Evolutionary conservation across 2,797 vertebrate genomes (phyloP), one percentile per base, ranked within the genome.

Genomic region (Hoplostethus mediterraneus): DNA sequence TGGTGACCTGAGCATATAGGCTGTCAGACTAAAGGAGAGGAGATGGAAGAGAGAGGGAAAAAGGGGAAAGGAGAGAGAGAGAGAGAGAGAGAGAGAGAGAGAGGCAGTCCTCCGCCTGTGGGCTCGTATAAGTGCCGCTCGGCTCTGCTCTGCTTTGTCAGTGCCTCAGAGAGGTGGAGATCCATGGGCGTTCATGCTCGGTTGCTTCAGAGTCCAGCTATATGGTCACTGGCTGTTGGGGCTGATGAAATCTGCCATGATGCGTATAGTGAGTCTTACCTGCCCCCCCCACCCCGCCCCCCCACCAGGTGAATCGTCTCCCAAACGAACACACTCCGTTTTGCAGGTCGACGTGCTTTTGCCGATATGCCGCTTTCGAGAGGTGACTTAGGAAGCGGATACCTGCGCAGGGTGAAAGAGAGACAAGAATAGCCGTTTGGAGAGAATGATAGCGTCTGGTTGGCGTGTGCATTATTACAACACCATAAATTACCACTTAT

Each of bases 201-300:
- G 65, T 63, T 55, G 73, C 71, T 49, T 68, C 71, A 63, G 78
- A 77, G 40, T 52, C 76, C 61, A 82, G 63, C 73, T 74, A 31
- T 74, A 31, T 82, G 79, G 85, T 87, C 75, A 79, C 57, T 68
- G 63, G 60, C 86, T 47, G 21, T 73, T 66, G 63, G 81, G 54
- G 68, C 64, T 84, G 83, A 90, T 88, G 82, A 86, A 89, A 90
- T 89, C 78, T 89, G 79, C 64, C 54, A 8, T 77, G 82, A 85
- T 85, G 21, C 21, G 21, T 86, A 76, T 81, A 68, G 74, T 30
- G 10, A 79, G 79, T 67, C 76, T 73, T 86, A 80, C 75, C 82
- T 81, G 69, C 21, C 21, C 21, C 21, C 21, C 21, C 21, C 21
- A 1, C 21, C 21, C 21, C 21, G 1, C 21, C 21, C 21, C 21